Conservation (phyloP, 1,140 invertebrate species). For the Aradophagus sp. region DNA sequence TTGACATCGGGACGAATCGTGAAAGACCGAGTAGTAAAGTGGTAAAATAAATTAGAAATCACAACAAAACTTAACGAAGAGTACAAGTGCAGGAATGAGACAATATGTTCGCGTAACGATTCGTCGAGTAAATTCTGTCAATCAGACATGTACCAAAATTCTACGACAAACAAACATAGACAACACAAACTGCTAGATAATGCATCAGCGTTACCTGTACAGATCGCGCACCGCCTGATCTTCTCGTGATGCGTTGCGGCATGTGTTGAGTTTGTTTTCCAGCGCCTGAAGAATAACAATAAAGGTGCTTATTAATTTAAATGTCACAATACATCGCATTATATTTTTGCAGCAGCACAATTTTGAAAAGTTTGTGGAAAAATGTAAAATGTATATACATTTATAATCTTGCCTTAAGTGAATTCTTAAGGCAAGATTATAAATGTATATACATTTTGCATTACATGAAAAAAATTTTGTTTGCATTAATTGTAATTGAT, state of each 20-base stretch:
- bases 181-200: conserved; percentile 54
- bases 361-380: too few species aligned
- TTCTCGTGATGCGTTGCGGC: conserved; percentile 71
- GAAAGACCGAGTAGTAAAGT: conserved; percentile 4
- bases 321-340: too few species aligned
- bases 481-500: too few species aligned
- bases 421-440: too few species aligned
- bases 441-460: too few species aligned
- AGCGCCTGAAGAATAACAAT: conserved; percentile 64
- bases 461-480: too few species aligned
- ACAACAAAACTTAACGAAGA: conserved; percentile 13
- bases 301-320: conserved; percentile 38
- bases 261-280: conserved; percentile 73
- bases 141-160: conserved; percentile 10
- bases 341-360: too few species aligned
- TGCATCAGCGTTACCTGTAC: conserved; percentile 73
- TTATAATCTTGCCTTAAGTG: too few species aligned
- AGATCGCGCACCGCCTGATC: conserved; percentile 73
- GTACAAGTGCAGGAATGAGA: conserved; percentile 29
- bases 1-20: too few species aligned
- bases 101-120: conserved; percentile 1
- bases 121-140: conserved; percentile 26
- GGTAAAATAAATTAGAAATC: conserved; percentile 5
- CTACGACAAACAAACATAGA: conserved; percentile 29
- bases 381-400: too few species aligned